Evolutionary conservation across 1,140 invertebrate genomes (phyloP), one percentile per base, ranked within the genome.

Genomic region (Drosophila varians): DNA sequence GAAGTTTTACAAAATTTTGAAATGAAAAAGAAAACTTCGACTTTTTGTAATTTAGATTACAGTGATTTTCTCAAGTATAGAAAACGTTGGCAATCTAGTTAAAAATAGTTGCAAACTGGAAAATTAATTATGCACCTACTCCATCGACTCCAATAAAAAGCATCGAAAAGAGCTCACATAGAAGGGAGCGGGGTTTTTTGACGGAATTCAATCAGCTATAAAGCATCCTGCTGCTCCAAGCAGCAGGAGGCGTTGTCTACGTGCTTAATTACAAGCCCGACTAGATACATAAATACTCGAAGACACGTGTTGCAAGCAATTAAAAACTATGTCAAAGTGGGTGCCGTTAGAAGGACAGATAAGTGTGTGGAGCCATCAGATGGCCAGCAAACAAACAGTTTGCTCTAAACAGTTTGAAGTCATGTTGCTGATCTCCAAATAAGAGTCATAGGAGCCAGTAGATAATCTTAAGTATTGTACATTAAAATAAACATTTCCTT

Each of bases 131-230:
- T 19, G 14, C 26, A 21, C 31, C 5, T 58, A 11, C 9, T 18
- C 23, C 14, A 25, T 14, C 4, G 36, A 19, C 3, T 7, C 5
- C 14, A 25, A 40, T 16, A 23, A 26, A 12, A 8, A 16, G 38
- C 18, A 71, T 38, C 8, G 51, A 52, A 71, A 46, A 34, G 46
- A 51, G 42, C 64, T n/a, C n/a, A n/a, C n/a, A n/a, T n/a, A n/a
- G 48, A 43, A 46, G 53, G 55, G 62, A 65, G 28, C 46, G 23
- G 9, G 72, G 69, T 77, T 84, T 86, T 84, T 86, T 86, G 82
- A 80, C 73, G 65, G 80, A 86, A 80, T 80, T 86, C 82, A 87
- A 86, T 86, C 80, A 86, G 72, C 45, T 43, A 52, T 56, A 68
- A 65, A 56, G 42, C 43, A 31, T 56, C 55, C 34, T 56, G 47